Evolutionary conservation across 2,888 invertebrate genomes (phyloP), one percentile per base, ranked within the genome.

Genomic region (Cenopis cana): DNA sequence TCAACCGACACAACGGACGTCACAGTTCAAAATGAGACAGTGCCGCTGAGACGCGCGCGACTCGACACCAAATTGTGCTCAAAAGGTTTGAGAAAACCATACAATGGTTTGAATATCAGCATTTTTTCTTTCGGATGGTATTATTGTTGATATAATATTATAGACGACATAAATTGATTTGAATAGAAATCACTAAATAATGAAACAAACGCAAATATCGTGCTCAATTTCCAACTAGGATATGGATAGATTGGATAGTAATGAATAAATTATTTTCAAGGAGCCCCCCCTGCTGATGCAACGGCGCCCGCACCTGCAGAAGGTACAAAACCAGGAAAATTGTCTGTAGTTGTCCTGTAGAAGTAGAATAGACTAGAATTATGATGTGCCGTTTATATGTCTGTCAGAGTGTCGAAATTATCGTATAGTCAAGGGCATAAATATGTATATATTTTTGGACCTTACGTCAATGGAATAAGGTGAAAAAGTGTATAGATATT

Each of bases 231-330:
- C 38, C 14, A 41, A 41, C 5, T 14, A 41, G 41, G 5, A 41
- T 5, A 6, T 14, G 41, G 14, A 41, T 2, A 18, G n/a, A n/a
- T n/a, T n/a, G n/a, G n/a, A n/a, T n/a, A 14, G 20, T 60, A 56
- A 20, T 20, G 61, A 29, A 36, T 17, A 36, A 60, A 36, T 46
- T 46, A 14, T 38, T 36, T 59, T 72, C 50, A 61, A 62, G 74
- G 70, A 11, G 73, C 74, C 4, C 71, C 74, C 4, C 71, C 74
- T 17, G 72, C 73, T 6, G 75, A 55, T 11, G 68, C 68, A 1
- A 73, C 76, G n/a, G 76, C 77, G 0, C 72, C 77, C 2, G 76
- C 75, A 9, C 73, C 78, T 8, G 74, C 73, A 14, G 74, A 68
- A 71, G 74, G 74, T 74, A 71, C 20, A 36, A 9, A 14, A 36